These are phyloP conservation scores for Psococerastis gibbosa DNA, from an alignment of 2,888 invertebrate species.

Conservation along the genomic window DNA sequence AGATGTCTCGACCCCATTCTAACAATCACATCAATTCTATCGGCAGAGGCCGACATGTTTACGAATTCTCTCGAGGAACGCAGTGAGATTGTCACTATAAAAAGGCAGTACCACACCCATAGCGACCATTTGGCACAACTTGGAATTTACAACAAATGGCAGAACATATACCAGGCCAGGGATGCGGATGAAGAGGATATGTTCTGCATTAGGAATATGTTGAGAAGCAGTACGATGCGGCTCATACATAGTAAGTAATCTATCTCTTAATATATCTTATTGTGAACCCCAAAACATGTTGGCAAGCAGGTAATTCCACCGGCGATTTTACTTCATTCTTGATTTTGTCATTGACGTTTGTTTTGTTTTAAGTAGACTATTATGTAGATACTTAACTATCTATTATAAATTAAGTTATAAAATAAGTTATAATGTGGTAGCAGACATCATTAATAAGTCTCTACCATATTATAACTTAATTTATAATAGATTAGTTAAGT, in stretches of 20 bases:
- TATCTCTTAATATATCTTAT: too few relatives aligned
- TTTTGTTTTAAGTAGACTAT: too few relatives aligned
- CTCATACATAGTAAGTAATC: slow-evolving; percentile 12
- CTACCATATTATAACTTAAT: too few relatives aligned
- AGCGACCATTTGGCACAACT: slow-evolving; percentile 45
- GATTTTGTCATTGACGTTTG: too few relatives aligned
- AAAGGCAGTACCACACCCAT: slow-evolving; percentile 29
- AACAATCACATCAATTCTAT: slow-evolving; percentile 29
- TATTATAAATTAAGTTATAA: too few relatives aligned
- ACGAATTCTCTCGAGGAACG: slow-evolving; percentile 25
- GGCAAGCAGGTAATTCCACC: too few relatives aligned
- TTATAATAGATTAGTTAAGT: too few relatives aligned
- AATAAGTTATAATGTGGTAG: too few relatives aligned
- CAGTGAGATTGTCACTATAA: slow-evolving; percentile 32
- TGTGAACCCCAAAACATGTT: too few relatives aligned
- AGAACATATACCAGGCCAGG: slow-evolving; percentile 21
- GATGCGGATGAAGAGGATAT: slow-evolving; percentile 20
- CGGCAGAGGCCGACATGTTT: slow-evolving; percentile 35
- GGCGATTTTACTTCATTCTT: too few relatives aligned
- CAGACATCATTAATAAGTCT: too few relatives aligned
- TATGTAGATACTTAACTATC: too few relatives aligned
- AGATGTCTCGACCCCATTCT: slow-evolving; percentile 33
- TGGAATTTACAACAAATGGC: slow-evolving; percentile 34
- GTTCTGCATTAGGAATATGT: slow-evolving; percentile 28
- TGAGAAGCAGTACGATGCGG: slow-evolving; percentile 31